Evolutionary conservation across 2,888 invertebrate species (phyloP).

Genomic region (Dryomyza anilis): DNA sequence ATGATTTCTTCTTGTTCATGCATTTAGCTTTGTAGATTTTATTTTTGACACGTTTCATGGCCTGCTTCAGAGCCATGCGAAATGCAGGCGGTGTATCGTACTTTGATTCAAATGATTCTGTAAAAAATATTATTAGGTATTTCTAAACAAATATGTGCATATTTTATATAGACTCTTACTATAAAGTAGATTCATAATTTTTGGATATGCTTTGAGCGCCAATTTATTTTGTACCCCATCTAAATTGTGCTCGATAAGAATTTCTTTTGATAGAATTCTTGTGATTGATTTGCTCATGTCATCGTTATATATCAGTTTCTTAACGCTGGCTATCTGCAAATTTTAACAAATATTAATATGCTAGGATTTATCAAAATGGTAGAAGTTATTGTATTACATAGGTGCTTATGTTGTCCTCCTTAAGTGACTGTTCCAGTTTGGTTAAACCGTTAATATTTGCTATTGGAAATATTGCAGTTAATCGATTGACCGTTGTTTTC

Average conservation of each 20-base stretch:
- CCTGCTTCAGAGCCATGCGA: slow-evolving; percentile 5
- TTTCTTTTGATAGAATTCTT: slow-evolving; percentile 12
- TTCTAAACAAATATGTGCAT: not conserved
- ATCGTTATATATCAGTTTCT: slow-evolving; percentile 2
- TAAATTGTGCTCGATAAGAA: slow-evolving; percentile 14
- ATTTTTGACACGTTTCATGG: slow-evolving; percentile 17
- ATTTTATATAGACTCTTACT: not conserved
- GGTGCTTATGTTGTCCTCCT: not conserved
- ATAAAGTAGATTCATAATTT: slow-evolving; percentile 10
- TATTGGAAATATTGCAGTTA: slow-evolving; percentile 10
- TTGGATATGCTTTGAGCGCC: slow-evolving; percentile 12
- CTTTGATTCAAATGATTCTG: not conserved
- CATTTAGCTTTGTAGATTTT: slow-evolving; percentile 17
- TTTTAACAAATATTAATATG: not conserved
- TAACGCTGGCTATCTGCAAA: not conserved
- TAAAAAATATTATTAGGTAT: not conserved
- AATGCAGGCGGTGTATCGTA: slow-evolving; percentile 19
- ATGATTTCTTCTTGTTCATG: not conserved
- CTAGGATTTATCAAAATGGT: not conserved
- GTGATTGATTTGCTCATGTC: slow-evolving; percentile 3
- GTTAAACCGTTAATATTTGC: slow-evolving; percentile 8
- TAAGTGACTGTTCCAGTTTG: slow-evolving; percentile 7
- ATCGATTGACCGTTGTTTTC: not conserved
- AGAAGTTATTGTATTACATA: not conserved
- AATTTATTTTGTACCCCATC: slow-evolving; percentile 13